Evolutionary conservation across 35 echinoderm and acorn worm species (phyloP).

Genomic region (Ophiothrix spiculata): DNA sequence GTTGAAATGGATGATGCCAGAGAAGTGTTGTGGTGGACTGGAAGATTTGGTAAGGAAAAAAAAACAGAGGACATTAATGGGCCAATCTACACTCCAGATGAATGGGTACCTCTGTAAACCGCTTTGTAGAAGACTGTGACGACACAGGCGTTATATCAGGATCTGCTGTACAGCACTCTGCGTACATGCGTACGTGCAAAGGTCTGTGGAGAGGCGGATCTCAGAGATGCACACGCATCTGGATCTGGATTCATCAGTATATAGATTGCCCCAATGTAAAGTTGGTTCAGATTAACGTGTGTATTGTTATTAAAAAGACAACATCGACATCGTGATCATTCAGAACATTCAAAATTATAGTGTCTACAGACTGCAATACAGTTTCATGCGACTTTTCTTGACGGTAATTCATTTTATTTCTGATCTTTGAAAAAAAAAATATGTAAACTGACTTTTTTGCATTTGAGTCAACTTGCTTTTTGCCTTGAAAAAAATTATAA

Average conservation of each 20-base stretch:
- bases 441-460: too few species aligned
- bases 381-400: too few species aligned
- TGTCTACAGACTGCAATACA: too few species aligned
- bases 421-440: too few species aligned
- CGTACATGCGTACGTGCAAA: background rate
- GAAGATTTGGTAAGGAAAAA: background rate
- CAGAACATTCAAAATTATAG: too few species aligned
- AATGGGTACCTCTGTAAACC: background rate
- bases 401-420: too few species aligned
- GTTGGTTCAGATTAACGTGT: background rate
- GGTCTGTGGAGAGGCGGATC: background rate
- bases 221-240: too few species aligned
- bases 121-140: too few species aligned
- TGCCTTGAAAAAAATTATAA: background rate
- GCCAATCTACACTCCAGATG: background rate
- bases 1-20: conserved; percentile 13
- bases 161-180: too few species aligned
- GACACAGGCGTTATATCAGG: too few species aligned
- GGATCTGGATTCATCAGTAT: too few species aligned
- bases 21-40: conserved; percentile 37
- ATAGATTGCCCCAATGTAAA: background rate
- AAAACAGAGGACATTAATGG: background rate
- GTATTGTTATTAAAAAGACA: background rate
- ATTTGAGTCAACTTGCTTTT: background rate
- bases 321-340: too few species aligned